Conservation (phyloP, 2,797 vertebrate species). For the Sebastes nivosus region DNA sequence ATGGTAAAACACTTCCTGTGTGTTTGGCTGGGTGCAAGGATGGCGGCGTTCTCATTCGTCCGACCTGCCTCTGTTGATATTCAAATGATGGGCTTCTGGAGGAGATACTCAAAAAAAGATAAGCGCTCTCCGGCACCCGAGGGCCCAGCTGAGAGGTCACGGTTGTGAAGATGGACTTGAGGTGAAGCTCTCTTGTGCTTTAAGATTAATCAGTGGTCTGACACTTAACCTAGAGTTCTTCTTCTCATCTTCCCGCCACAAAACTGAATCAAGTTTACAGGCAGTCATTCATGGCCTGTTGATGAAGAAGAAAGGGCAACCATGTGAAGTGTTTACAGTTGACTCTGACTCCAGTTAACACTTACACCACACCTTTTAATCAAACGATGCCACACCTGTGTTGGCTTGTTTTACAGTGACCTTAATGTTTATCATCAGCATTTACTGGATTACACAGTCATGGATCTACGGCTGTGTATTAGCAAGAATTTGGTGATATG, state of each 20-base stretch:
- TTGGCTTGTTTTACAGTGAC: slow-evolving; percentile 9
- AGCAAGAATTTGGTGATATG: too few relatives aligned
- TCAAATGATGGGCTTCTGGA: slow-evolving; percentile 62
- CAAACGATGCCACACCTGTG: slow-evolving; percentile 39
- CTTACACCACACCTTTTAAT: slow-evolving; percentile 38
- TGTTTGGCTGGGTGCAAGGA: slow-evolving; percentile 41
- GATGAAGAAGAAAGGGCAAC: slow-evolving; percentile 5
- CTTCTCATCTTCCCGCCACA: slow-evolving; percentile 14
- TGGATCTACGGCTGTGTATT: neutral
- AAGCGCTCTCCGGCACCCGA: slow-evolving; percentile 34
- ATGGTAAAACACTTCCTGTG: slow-evolving; percentile 70
- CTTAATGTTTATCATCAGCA: slow-evolving; percentile 13
- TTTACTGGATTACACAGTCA: neutral
- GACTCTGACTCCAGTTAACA: slow-evolving; percentile 10
- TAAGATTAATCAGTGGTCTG: slow-evolving; percentile 51
- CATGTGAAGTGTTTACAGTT: slow-evolving; percentile 18
- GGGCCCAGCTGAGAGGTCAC: slow-evolving; percentile 56
- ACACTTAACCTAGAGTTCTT: slow-evolving; percentile 28
- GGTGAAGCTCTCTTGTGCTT: slow-evolving; percentile 58
- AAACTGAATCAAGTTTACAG: slow-evolving; percentile 17
- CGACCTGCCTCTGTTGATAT: slow-evolving; percentile 61
- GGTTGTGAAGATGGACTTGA: slow-evolving; percentile 45
- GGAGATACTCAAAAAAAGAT: slow-evolving; percentile 48
- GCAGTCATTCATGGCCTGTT: neutral
- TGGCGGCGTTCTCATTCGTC: slow-evolving; percentile 25